Evolutionary conservation across 37 sponge, comb jelly and placozoan species (phyloP), one percentile per base, ranked within the genome.

Genomic region (Lycopodina hypogea): DNA sequence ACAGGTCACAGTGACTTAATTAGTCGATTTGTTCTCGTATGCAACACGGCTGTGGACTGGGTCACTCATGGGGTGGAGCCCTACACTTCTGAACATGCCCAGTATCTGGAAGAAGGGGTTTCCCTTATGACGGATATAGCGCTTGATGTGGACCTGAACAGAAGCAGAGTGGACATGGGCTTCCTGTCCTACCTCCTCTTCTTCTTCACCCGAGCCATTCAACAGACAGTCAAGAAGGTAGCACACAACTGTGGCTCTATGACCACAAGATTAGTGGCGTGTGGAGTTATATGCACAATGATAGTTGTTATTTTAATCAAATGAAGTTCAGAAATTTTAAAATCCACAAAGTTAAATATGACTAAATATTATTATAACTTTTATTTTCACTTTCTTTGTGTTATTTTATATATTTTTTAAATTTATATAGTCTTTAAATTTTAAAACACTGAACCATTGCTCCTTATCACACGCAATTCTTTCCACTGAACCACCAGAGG

Each of bases 21-120:
- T 61, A 75, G 35, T 57, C 80, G 85, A 3, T 89, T 89, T 42
- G 35, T 59, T 17, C 22, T 9, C 15, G 75, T 70, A 2, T 80
- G 75, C 53, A 69, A 62, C 60, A 69, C 38, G 4, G 83, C 89
- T 56, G 89, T 89, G 71, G 89, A 89, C 63, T 84, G 81, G 85
- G 42, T 76, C 21, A 30, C 84, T 36, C 56, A 75, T 56, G 68
- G 81, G 1, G 76, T 59, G 36, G 70, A 74, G 42, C 45, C 69
- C 2, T 84, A 73, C 85, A 89, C 76, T 51, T 12, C 69, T 64
- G 81, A 79, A 37, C 85, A 84, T 56, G 85, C 80, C 34, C 70
- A 68, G 36, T 83, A 81, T 41, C 42, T 71, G 40, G 78, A 77
- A 1, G 72, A 61, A 9, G 65, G 32, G 12, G 59, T 75, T 28